A percentile compares a stretch with the other conserved stretches of the same genome.
Conservation (phyloP, 2,797 vertebrate species). For the Nyctibius grandis region DNA sequence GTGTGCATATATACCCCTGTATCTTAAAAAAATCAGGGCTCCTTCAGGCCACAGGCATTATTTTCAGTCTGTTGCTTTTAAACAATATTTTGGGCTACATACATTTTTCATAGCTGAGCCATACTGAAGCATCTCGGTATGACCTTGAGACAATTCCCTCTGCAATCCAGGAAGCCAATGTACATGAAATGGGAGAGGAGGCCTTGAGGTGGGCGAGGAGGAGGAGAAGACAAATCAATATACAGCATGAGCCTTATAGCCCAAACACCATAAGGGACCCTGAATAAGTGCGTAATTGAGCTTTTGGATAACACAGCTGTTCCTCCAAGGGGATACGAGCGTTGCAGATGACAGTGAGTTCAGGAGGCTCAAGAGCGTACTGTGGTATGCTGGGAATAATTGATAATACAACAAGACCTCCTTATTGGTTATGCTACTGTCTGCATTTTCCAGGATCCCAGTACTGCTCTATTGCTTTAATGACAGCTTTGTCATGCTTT, state of each 20-base stretch:
- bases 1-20: neutral
- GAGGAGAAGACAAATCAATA: constrained; percentile 19
- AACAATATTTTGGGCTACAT: neutral
- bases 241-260: neutral
- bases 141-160: constrained; percentile 34
- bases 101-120: neutral
- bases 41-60: neutral
- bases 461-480: neutral
- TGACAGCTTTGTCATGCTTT: neutral
- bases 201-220: neutral
- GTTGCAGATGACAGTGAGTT: neutral
- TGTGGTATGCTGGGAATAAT: neutral
- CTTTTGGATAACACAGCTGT: neutral
- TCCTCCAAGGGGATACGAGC: neutral
- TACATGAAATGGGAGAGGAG: constrained; percentile 10
- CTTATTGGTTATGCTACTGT: neutral
- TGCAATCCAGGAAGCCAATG: neutral
- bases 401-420: neutral
- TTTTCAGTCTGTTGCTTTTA: constrained; percentile 8
- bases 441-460: neutral
- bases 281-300: neutral
- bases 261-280: neutral
- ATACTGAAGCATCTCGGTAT: neutral
- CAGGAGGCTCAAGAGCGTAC: neutral
- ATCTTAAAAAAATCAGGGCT: neutral